Percentiles rank a stretch among this genome's conserved stretches.
These are phyloP conservation scores for Chironomus riparius DNA, from an alignment of 2,888 invertebrate species.

Conservation along the genomic window DNA sequence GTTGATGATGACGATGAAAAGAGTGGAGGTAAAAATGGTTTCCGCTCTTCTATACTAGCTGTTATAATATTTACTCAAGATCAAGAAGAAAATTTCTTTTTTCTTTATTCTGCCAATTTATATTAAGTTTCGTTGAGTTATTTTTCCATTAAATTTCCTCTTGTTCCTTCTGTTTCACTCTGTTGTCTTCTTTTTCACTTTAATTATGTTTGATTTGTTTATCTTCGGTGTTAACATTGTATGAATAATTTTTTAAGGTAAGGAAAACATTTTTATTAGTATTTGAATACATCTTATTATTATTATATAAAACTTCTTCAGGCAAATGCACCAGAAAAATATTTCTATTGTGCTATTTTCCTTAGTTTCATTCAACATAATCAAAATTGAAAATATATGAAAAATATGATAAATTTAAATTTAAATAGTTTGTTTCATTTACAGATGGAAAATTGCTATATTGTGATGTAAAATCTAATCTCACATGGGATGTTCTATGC, in stretches of 20 bases:
- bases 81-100: neutral
- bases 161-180: neutral
- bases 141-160: neutral
- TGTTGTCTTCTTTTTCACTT: neutral
- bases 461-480: neutral
- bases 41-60: neutral
- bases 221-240: too few species aligned
- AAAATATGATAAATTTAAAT: neutral
- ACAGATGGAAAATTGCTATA: neutral
- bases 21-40: constrained; percentile 11
- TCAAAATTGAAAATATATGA: neutral
- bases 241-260: too few species aligned
- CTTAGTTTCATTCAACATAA: neutral
- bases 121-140: constrained; percentile 1
- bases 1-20: constrained; percentile 1
- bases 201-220: too few species aligned
- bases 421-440: neutral
- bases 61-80: too few species aligned
- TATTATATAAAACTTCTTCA: too few species aligned
- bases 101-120: neutral
- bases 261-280: too few species aligned
- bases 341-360: neutral
- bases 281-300: too few species aligned
- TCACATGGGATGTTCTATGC: neutral
- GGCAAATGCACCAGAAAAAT: too few species aligned